These are phyloP conservation scores for Bradysia coprophila DNA, from an alignment of 1,140 invertebrate species.

Conservation along the genomic window DNA sequence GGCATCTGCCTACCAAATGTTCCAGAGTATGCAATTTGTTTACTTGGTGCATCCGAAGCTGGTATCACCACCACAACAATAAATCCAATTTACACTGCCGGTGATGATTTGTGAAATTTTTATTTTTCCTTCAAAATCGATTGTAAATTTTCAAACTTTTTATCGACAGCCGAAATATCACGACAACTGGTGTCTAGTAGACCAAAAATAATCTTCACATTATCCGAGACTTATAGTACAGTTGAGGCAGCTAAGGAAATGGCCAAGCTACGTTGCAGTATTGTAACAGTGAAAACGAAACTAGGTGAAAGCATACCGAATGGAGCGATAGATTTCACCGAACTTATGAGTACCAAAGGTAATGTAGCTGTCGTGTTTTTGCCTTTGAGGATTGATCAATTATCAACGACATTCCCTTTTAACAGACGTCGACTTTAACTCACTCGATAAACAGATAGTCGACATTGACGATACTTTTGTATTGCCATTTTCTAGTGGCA, in stretches of 20 bases:
- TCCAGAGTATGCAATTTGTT: conserved; percentile 49
- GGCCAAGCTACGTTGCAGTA: conserved; percentile 27
- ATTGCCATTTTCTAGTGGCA: conserved; percentile 64
- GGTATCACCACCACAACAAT: conserved; percentile 54
- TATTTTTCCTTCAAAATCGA: background rate
- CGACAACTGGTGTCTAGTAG: conserved; percentile 32
- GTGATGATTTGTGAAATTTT: conserved; percentile 34
- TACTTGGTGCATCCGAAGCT: conserved; percentile 46
- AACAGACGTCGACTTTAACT: conserved; percentile 22
- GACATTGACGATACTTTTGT: conserved; percentile 28
- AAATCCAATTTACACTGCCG: conserved; percentile 62
- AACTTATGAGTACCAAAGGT: conserved; percentile 25
- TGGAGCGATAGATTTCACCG: conserved; percentile 33
- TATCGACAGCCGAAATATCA: background rate
- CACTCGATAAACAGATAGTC: conserved; percentile 23
- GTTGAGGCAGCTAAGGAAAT: conserved; percentile 26
- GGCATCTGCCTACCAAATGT: conserved; percentile 53
- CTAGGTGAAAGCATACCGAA: conserved; percentile 20
- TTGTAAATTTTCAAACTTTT: no score
- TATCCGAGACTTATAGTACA: conserved; percentile 27
- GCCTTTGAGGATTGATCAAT: conserved; percentile 21
- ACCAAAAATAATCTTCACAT: conserved; percentile 46
- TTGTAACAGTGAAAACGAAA: conserved; percentile 30
- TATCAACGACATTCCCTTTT: conserved; percentile 25
- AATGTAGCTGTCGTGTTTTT: conserved; percentile 8